A percentile compares a stretch with the other conserved stretches of the same genome.
Evolutionary conservation across 2,888 invertebrate genomes (phyloP).

Genomic region (Bombylius discolor): DNA sequence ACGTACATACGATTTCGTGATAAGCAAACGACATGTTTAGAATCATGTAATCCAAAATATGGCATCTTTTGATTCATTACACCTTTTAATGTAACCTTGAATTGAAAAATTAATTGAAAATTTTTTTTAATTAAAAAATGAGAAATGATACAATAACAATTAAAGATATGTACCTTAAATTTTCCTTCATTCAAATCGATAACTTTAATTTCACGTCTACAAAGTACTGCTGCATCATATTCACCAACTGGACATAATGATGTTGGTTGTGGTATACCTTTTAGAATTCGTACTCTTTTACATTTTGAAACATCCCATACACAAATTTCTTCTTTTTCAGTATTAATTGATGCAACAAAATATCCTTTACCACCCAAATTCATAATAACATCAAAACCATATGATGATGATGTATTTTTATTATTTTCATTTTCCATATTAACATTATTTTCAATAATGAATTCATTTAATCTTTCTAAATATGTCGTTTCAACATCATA

Average conservation of each 20-base stretch:
- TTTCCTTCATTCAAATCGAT: slow-evolving; percentile 65
- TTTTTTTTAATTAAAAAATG: not conserved
- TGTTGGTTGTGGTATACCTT: slow-evolving; percentile 63
- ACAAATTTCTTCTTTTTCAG: slow-evolving; percentile 60
- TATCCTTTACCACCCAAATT: slow-evolving; percentile 43
- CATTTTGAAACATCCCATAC: slow-evolving; percentile 67
- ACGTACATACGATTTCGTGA: slow-evolving; percentile 82
- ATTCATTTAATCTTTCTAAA: slow-evolving; percentile 30
- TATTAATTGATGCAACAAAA: slow-evolving; percentile 62
- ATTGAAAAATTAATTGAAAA: not conserved
- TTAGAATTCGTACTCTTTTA: slow-evolving; percentile 52
- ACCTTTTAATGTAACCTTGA: slow-evolving; percentile 59
- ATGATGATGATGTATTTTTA: slow-evolving; percentile 18
- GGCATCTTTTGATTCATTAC: slow-evolving; percentile 92
- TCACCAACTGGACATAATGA: slow-evolving; percentile 65
- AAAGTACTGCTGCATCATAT: slow-evolving; percentile 63
- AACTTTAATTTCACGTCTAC: slow-evolving; percentile 65
- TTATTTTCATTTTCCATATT: slow-evolving; percentile 19
- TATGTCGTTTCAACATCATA: slow-evolving; percentile 37
- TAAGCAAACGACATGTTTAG: slow-evolving; percentile 61
- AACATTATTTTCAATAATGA: slow-evolving; percentile 36
- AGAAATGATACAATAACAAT: not conserved
- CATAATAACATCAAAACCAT: slow-evolving; percentile 36
- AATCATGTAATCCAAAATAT: slow-evolving; percentile 71
- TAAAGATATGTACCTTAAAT: slow-evolving; percentile 25